A percentile compares a stretch with the other conserved stretches of the same genome.
Evolutionary conservation across 2,888 invertebrate genomes (phyloP).

Genomic region (Thecocarcelia acutangulata): DNA sequence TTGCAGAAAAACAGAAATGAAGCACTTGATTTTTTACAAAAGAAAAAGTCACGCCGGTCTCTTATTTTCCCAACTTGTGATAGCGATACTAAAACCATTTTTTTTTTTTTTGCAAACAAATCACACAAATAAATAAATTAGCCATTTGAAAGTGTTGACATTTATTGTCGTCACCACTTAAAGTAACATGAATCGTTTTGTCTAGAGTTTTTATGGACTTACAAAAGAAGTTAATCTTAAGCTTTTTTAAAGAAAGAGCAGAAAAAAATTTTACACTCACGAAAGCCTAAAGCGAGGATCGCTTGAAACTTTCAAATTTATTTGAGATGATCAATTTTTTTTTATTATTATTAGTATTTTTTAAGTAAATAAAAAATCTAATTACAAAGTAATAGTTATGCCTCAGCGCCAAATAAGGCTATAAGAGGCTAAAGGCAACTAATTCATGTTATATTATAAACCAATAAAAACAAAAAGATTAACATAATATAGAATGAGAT

Average conservation of each 20-base stretch:
- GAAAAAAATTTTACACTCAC: constrained; percentile 18
- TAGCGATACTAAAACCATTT: constrained; percentile 26
- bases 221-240: constrained; percentile 35
- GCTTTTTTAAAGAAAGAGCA: constrained; percentile 8
- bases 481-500: too few relatives aligned
- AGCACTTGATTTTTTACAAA: constrained; percentile 1
- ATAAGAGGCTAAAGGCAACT: too few relatives aligned
- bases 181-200: constrained; percentile 72
- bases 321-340: too few relatives aligned
- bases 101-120: constrained; percentile 57
- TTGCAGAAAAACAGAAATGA: not conserved
- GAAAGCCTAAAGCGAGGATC: constrained; percentile 29
- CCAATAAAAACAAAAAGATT: too few relatives aligned
- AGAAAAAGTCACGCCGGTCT: constrained; percentile 3
- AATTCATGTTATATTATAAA: too few relatives aligned
- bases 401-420: too few relatives aligned
- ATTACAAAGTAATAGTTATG: too few relatives aligned
- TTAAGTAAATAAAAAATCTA: too few relatives aligned
- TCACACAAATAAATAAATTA: constrained; percentile 78
- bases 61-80: constrained; percentile 20
- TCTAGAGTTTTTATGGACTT: constrained; percentile 73
- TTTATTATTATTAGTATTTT: too few relatives aligned
- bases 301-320: not conserved
- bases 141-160: constrained; percentile 76
- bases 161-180: constrained; percentile 76